A percentile compares a stretch with the other conserved stretches of the same genome.
Evolutionary conservation across 1,140 invertebrate genomes (phyloP).

Genomic region (Drosophila lowei): DNA sequence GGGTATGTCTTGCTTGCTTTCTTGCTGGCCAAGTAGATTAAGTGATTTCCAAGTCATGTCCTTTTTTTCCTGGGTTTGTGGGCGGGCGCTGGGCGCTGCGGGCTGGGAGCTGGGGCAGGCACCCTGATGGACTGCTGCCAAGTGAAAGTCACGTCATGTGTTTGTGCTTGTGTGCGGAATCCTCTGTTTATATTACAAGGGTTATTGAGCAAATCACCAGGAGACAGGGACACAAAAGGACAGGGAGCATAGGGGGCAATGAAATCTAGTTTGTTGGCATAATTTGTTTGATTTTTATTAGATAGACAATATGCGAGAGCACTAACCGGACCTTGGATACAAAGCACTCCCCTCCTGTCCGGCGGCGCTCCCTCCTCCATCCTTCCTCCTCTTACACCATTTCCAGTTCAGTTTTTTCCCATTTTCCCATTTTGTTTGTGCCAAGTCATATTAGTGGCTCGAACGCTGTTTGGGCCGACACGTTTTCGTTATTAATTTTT

Average conservation of each 20-base stretch:
- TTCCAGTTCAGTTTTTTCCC: slow-evolving; percentile 13
- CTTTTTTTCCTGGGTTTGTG: slow-evolving; percentile 47
- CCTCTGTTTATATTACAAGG: slow-evolving; percentile 80
- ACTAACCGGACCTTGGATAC: slow-evolving; percentile 10
- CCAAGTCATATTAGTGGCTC: slow-evolving; percentile 74
- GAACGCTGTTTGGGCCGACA: slow-evolving; percentile 48
- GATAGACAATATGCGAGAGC: slow-evolving; percentile 59
- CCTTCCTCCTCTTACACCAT: neutral
- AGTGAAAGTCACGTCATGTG: slow-evolving; percentile 73
- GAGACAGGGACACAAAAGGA: slow-evolving; percentile 43
- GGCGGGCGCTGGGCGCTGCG: neutral
- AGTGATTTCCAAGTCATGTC: slow-evolving; percentile 81
- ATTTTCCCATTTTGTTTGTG: slow-evolving; percentile 49
- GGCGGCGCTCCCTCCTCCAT: neutral
- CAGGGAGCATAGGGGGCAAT: slow-evolving; percentile 19
- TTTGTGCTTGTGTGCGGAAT: slow-evolving; percentile 34
- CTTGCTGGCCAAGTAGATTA: slow-evolving; percentile 67
- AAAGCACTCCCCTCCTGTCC: neutral
- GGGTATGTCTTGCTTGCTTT: slow-evolving; percentile 19
- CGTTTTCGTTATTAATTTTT: slow-evolving; percentile 82
- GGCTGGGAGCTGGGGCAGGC: slow-evolving; percentile 8
- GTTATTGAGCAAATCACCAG: slow-evolving; percentile 82
- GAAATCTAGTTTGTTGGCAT: slow-evolving; percentile 81
- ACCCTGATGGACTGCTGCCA: slow-evolving; percentile 75
- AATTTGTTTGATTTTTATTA: slow-evolving; percentile 82